Base-by-base conservation (phyloP, 2,113 vertebrate species). In the Gnathonemus longibarbis region DNA sequence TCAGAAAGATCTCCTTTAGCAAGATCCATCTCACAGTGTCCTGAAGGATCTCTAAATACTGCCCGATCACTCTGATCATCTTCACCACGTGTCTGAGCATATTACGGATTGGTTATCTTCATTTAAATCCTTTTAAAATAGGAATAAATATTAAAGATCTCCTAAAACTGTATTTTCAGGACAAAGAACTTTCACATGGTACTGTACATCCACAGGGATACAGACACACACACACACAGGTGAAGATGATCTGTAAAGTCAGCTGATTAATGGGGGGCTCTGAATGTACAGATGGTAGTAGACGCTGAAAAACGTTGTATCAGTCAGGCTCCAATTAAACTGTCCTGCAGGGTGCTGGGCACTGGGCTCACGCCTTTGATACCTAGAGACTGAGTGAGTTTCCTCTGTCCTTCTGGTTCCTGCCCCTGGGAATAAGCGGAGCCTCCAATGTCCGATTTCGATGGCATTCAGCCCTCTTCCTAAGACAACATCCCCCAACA, bases 191-290 rank as follows among this genome's bases (percentile, higher is more conserved):
- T n/a, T 66, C n/a, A 10, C n/a, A 17, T 19, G 70, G 70, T 19
- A 39, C 70, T 39, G 13, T 35, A 88, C 31, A 62, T 21, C 17
- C 86, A 88, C 52, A 88, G 13, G 39, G 8, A 88, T 35, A 50
- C 84, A 85, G 15, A 52, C 49, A 87, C 85, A 87, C 49, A 86
- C 85, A 87, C 27, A 86, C 49, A 87, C 62, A 27, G n/a, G 11
- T 80, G 35, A 80, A 80, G 74, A 80, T 80, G 74, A 42, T 42
- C 4, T 42, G 74, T 39, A 42, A 80, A 80, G 35, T 80, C 15
- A 35, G 11, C 35, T 42, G 35, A 42, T 42, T 80, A 80, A 87
- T 39, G 27, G 31, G 74, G 13, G 74, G 74, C 13, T 42, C 13
- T 8, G 9, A 42, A 80, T 17, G 35, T 42, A 80, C 74, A 80